Percentiles rank a stretch among this genome's conserved stretches.
Conservation (phyloP, 2,888 invertebrate species). For the Flexamia atlantica region DNA sequence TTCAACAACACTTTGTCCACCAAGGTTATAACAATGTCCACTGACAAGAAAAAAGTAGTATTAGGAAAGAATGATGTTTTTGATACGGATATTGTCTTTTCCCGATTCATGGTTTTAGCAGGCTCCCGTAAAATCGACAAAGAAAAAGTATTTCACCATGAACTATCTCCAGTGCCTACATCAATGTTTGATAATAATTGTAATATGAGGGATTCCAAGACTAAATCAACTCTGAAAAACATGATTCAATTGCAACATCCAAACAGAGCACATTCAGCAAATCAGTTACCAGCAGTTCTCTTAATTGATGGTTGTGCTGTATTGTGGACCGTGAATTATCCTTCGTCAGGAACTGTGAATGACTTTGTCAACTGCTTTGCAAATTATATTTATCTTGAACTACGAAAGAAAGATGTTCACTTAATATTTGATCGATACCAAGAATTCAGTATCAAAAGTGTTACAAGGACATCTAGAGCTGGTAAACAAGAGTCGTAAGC, state of each 20-base stretch:
- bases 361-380: constrained; percentile 2
- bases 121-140: not conserved
- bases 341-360: constrained; percentile 30
- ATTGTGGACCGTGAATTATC: constrained; percentile 25
- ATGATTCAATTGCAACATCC: not conserved
- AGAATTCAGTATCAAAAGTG: constrained; percentile 17
- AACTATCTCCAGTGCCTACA: not conserved
- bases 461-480: constrained; percentile 3
- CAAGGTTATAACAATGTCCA: constrained; percentile 12
- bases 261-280: constrained; percentile 21
- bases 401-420: constrained; percentile 4
- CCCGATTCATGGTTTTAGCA: not conserved
- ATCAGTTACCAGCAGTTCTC: constrained; percentile 19
- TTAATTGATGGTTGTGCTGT: constrained; percentile 27
- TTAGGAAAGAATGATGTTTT: constrained; percentile 2
- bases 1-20: not conserved
- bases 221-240: constrained; percentile 26
- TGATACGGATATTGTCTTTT: not conserved
- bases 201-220: constrained; percentile 24
- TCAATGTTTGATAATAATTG: constrained; percentile 23
- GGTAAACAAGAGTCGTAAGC: constrained; percentile 10
- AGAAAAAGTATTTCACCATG: constrained; percentile 9
- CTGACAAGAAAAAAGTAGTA: not conserved
- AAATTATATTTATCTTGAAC: not conserved
- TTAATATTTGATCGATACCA: constrained; percentile 28